Conservation (phyloP, 2,888 invertebrate genomes). For the Escarpia spicata region DNA sequence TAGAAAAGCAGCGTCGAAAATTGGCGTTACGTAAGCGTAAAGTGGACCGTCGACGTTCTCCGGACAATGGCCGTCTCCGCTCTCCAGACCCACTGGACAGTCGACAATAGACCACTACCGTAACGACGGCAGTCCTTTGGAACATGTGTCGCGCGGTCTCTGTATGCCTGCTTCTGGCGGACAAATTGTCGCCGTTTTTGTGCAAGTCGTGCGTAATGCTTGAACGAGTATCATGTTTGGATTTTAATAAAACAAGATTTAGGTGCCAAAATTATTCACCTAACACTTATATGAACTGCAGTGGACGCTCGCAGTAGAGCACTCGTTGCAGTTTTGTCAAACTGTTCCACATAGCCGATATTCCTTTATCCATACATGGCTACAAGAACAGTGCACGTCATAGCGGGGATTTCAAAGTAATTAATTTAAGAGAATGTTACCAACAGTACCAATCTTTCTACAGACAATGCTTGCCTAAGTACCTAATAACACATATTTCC, state of each 20-base stretch:
- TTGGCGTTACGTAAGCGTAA: slow-evolving; percentile 16
- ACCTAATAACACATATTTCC: neutral
- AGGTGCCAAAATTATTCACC: neutral
- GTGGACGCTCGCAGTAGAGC: too few relatives aligned
- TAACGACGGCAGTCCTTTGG: neutral
- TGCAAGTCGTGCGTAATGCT: too few relatives aligned
- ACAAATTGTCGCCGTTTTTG: neutral
- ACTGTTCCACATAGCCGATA: too few relatives aligned
- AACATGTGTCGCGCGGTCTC: neutral
- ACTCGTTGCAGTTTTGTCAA: too few relatives aligned
- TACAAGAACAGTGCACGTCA: too few relatives aligned
- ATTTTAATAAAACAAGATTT: neutral
- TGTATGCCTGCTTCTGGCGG: neutral
- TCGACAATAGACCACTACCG: neutral
- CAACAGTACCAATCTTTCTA: too few relatives aligned
- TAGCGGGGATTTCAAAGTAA: too few relatives aligned
- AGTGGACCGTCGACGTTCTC: neutral
- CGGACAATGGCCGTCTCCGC: neutral
- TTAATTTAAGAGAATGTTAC: too few relatives aligned
- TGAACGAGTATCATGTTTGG: neutral
- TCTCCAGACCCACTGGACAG: slow-evolving; percentile 3
- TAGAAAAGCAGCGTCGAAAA: slow-evolving; percentile 16
- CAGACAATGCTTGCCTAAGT: neutral
- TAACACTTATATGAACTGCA: too few relatives aligned
- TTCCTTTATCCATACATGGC: too few relatives aligned